These are phyloP conservation scores for Aurelia aurita complex sp. Pacific DNA, from an alignment of 30 jellyfish, hydroid and myxozoan genomes.

Conservation along the genomic window DNA sequence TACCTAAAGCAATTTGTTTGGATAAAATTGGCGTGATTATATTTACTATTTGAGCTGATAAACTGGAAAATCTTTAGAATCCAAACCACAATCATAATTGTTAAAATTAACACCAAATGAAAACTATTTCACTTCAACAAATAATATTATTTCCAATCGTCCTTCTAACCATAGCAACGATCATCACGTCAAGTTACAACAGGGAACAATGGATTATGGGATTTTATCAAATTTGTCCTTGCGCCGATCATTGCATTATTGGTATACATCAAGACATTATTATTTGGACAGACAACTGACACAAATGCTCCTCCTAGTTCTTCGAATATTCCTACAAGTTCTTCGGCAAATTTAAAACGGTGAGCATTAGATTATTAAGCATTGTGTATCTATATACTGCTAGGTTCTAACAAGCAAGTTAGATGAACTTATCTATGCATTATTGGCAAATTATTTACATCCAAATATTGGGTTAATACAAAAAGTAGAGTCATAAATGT, in stretches of 20 bases:
- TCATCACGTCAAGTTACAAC: not conserved
- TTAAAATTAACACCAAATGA: too few relatives aligned
- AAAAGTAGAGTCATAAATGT: too few relatives aligned
- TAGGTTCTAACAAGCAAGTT: too few relatives aligned
- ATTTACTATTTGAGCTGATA: too few relatives aligned
- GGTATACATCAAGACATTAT: slow-evolving; percentile 21
- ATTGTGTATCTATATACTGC: too few relatives aligned
- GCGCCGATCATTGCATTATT: slow-evolving; percentile 42
- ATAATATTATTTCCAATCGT: not conserved
- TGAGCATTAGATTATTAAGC: not conserved
- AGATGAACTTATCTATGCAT: too few relatives aligned
- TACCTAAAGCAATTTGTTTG: too few relatives aligned
- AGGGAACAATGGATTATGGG: slow-evolving; percentile 15
- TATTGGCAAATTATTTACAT: too few relatives aligned
- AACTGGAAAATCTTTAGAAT: too few relatives aligned
- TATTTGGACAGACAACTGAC: slow-evolving; percentile 17
- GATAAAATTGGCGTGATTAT: too few relatives aligned
- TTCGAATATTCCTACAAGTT: not conserved
- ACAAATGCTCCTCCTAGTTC: not conserved
- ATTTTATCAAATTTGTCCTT: slow-evolving; percentile 44
- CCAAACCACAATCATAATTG: too few relatives aligned
- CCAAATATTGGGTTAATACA: too few relatives aligned
- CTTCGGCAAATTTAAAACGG: not conserved
- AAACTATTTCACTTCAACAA: not conserved
- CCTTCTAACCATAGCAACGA: slow-evolving; percentile 1